Percentiles rank a stretch among this genome's conserved stretches.
Conservation (phyloP, 2,113 vertebrate species). For the Terrapene triunguis region DNA sequence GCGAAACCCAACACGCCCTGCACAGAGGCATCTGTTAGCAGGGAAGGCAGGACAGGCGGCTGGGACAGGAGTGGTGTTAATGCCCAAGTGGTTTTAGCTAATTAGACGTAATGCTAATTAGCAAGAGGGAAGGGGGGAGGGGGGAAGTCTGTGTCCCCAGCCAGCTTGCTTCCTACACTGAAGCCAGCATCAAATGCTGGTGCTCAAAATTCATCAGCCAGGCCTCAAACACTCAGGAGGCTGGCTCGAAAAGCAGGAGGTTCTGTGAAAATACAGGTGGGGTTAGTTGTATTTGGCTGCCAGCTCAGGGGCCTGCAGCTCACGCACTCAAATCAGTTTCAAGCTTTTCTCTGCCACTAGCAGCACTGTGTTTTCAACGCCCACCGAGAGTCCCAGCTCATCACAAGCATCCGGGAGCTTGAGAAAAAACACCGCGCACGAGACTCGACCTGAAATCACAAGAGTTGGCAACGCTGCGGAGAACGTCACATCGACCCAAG, state of each 20-base stretch:
- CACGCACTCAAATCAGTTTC: not conserved
- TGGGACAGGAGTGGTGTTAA: not conserved
- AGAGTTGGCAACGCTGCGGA: too few species aligned
- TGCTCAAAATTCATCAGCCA: not conserved
- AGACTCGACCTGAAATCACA: not conserved
- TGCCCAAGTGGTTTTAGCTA: conserved; percentile 8
- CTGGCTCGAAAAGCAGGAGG: not conserved
- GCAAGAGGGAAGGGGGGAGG: not conserved
- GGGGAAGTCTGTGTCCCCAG: not conserved
- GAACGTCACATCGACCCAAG: not conserved
- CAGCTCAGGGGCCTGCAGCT: too few species aligned
- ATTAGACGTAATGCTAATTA: not conserved
- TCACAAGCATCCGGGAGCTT: not conserved
- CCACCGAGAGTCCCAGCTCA: not conserved
- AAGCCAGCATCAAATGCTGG: not conserved
- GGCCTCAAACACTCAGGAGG: not conserved
- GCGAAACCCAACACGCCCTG: not conserved
- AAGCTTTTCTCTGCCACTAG: not conserved
- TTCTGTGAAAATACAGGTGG: not conserved
- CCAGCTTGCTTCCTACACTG: not conserved
- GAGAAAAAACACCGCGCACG: too few species aligned
- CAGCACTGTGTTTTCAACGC: not conserved
- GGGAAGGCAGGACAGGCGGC: not conserved
- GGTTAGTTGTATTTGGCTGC: too few species aligned
- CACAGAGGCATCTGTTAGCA: not conserved